These are phyloP conservation scores for Bubo scandiacus DNA, from an alignment of 2,113 vertebrate species.

Conservation along the genomic window DNA sequence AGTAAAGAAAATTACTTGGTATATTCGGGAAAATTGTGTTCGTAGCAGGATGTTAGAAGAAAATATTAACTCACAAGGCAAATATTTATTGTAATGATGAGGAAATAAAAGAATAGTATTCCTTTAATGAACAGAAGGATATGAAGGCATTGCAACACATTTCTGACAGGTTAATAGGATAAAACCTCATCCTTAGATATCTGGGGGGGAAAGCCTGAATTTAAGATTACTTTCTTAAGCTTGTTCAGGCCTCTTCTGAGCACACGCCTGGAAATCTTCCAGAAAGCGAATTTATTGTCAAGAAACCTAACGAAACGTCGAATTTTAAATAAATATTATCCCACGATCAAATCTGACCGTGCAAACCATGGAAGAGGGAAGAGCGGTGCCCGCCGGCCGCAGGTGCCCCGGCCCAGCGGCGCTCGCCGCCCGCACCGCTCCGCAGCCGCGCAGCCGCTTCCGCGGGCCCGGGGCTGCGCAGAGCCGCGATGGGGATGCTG, in stretches of 20 bases:
- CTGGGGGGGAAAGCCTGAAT: neutral
- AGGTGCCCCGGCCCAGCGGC: neutral
- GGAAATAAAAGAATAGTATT: neutral
- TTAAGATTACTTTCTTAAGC: neutral
- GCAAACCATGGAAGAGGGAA: neutral
- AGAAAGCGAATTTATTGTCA: neutral
- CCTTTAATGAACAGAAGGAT: neutral
- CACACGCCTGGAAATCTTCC: neutral
- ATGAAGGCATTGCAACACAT: neutral
- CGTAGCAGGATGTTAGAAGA: accelerated
- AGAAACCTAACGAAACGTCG: neutral
- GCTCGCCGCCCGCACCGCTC: neutral
- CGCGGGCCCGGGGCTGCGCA: neutral
- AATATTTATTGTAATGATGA: neutral
- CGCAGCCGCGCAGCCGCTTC: neutral
- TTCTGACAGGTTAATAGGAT: neutral
- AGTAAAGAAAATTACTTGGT: neutral
- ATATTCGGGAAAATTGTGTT: neutral
- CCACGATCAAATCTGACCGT: neutral
- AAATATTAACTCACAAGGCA: neutral
- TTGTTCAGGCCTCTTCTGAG: neutral
- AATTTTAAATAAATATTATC: neutral
- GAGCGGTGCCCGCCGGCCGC: neutral
- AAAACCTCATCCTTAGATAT: neutral
- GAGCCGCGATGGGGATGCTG: neutral